Evolutionary conservation across 2,797 vertebrate genomes (phyloP).

Genomic region (Lepilemur septentrionalis): DNA sequence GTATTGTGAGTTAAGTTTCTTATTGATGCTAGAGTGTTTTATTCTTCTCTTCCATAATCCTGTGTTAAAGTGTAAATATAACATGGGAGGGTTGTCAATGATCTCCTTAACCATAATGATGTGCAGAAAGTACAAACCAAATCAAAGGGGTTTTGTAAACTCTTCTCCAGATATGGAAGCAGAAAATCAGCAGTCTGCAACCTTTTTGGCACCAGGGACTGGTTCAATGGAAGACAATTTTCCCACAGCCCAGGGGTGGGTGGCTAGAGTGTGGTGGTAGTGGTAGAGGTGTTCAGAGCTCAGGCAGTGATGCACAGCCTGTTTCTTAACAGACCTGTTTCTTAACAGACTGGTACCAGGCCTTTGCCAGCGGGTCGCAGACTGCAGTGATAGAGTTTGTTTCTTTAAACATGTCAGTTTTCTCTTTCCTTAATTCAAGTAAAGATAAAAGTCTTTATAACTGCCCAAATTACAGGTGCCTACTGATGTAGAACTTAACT

Average conservation of each 20-base stretch:
- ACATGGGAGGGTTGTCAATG: neutral
- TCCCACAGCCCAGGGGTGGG: no score
- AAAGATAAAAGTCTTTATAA: neutral
- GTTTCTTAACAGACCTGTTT: no score
- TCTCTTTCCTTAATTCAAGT: neutral
- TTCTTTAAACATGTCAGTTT: neutral
- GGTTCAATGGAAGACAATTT: no score
- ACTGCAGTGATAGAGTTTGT: neutral
- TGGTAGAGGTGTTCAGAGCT: no score
- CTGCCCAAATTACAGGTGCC: neutral
- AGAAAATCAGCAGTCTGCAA: no score
- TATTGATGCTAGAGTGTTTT: neutral
- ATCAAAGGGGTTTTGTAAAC: neutral
- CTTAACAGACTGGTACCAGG: no score
- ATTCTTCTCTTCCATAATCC: neutral
- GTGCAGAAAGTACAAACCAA: neutral
- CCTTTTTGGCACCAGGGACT: no score
- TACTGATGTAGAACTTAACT: neutral
- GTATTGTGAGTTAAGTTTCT: neutral
- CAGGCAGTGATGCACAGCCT: no score
- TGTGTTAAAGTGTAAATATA: neutral
- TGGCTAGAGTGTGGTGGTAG: no score
- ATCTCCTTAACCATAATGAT: neutral
- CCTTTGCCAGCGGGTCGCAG: no score
- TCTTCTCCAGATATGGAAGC: neutral